Evolutionary conservation across 2,797 vertebrate genomes (phyloP).

Genomic region (Melanotaenia parkinsoni): DNA sequence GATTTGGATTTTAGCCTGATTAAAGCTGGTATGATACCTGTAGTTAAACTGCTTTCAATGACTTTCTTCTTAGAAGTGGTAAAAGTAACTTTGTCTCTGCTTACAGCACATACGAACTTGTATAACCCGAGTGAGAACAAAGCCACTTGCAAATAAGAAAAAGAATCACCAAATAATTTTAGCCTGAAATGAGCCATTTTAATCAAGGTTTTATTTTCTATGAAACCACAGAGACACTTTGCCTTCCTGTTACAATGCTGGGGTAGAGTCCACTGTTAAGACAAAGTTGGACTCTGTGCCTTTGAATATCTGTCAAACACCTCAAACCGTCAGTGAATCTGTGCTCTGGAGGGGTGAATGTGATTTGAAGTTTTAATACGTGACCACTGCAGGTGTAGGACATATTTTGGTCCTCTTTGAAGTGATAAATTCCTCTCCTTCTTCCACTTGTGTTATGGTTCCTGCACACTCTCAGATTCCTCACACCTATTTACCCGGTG

Average conservation of each 20-base stretch:
- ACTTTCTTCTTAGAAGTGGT: background rate
- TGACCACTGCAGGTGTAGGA: conserved; percentile 69
- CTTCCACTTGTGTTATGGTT: conserved; percentile 57
- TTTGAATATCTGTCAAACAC: conserved; percentile 51
- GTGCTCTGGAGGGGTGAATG: conserved; percentile 42
- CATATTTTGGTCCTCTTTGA: conserved; percentile 70
- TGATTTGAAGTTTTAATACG: conserved; percentile 65
- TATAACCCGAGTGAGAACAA: background rate
- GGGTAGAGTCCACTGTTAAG: conserved; percentile 6
- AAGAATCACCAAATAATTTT: background rate
- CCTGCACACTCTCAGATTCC: conserved; percentile 51
- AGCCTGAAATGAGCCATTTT: background rate
- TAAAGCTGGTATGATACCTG: conserved; percentile 11
- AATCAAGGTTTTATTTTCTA: background rate
- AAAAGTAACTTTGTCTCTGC: background rate
- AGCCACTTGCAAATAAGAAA: background rate
- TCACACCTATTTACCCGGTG: conserved; percentile 55
- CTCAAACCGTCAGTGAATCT: conserved; percentile 54
- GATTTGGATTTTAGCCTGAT: conserved; percentile 9
- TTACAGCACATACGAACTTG: background rate
- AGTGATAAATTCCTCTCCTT: conserved; percentile 67
- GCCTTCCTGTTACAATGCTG: background rate
- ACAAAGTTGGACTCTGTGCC: conserved; percentile 38
- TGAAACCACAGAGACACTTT: background rate
- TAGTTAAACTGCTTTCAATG: background rate